These are phyloP conservation scores for Drosophila recens DNA, from an alignment of 2,888 invertebrate species.

Conservation along the genomic window DNA sequence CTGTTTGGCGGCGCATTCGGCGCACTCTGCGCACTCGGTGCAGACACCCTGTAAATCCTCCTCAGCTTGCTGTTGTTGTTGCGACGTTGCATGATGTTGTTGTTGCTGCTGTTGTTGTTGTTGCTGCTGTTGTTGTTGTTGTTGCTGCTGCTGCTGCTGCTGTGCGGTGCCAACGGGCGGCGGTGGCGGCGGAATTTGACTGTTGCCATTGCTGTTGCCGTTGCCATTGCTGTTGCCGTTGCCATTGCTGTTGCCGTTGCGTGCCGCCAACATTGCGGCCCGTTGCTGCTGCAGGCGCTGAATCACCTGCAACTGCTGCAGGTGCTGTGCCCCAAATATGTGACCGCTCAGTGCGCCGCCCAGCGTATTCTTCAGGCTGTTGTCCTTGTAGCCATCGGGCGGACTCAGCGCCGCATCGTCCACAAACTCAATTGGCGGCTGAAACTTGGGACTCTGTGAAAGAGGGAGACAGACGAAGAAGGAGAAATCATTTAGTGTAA, in stretches of 20 bases:
- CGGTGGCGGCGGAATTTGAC: conserved; percentile 68
- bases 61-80: conserved; percentile 66
- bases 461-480: background rate
- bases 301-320: conserved; percentile 88
- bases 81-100: conserved; percentile 47
- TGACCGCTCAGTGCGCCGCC: conserved; percentile 88
- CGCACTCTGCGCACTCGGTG: conserved; percentile 85
- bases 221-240: conserved; percentile 39
- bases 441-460: conserved; percentile 87
- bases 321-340: conserved; percentile 89
- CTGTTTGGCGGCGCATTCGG: conserved; percentile 85
- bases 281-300: conserved; percentile 88
- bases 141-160: conserved; percentile 52
- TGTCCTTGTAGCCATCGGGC: conserved; percentile 96
- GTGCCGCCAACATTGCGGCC: conserved; percentile 86
- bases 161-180: conserved; percentile 56
- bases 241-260: conserved; percentile 77
- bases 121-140: conserved; percentile 52
- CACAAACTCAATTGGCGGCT: conserved; percentile 90
- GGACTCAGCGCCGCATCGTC: conserved; percentile 95
- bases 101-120: conserved; percentile 57
- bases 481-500: background rate
- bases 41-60: conserved; percentile 84
- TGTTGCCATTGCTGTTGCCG: conserved; percentile 69
- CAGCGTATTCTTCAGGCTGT: conserved; percentile 89